These are phyloP conservation scores for Ctenosaura bakeri DNA, from an alignment of 2,797 vertebrate species.

Conservation along the genomic window DNA sequence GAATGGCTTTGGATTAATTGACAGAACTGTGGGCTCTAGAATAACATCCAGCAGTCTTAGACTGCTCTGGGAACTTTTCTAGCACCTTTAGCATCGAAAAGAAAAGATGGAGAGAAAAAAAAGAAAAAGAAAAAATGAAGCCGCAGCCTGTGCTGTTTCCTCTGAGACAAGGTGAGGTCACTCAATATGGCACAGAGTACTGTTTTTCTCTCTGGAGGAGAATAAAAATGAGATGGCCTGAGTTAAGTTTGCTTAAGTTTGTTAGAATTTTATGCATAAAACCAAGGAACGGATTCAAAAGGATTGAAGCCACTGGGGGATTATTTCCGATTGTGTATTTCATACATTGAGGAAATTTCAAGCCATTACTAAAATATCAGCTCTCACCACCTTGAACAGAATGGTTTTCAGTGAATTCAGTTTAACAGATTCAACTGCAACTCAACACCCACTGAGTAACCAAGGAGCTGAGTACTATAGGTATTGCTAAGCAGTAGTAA, in stretches of 20 bases:
- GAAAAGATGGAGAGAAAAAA: rapidly evolving
- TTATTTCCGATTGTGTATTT: background rate
- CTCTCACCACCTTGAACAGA: background rate
- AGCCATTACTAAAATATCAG: background rate
- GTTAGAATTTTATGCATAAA: too few relatives aligned
- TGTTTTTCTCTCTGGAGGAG: background rate
- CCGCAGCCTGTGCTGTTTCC: too few relatives aligned
- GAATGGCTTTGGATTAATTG: background rate
- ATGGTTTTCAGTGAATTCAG: background rate
- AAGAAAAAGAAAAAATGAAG: background rate
- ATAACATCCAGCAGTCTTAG: background rate
- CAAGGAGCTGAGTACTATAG: background rate
- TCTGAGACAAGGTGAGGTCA: background rate
- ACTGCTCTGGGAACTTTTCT: background rate
- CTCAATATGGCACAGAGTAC: background rate
- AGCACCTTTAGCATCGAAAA: background rate
- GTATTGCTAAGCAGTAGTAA: background rate
- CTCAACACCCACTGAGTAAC: background rate
- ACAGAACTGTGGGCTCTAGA: background rate
- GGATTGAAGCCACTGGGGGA: background rate
- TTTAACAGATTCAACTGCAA: background rate
- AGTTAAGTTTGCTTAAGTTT: background rate
- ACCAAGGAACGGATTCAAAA: background rate
- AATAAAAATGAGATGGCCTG: background rate
- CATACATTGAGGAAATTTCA: background rate